Base-by-base conservation (phyloP, 2,113 vertebrate genomes). In the Engystomops pustulosus region DNA sequence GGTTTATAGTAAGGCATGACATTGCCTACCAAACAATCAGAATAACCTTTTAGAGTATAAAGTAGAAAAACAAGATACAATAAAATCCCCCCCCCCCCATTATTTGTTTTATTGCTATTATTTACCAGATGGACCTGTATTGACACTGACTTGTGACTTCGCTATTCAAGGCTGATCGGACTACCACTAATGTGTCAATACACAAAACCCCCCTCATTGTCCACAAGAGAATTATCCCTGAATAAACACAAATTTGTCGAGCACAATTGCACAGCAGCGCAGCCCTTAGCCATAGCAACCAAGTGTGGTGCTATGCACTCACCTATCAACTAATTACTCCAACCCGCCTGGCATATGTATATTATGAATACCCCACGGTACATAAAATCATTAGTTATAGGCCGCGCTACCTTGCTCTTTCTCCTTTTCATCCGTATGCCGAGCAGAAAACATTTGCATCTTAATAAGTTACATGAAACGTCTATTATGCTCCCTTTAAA, bases 101-200 rank as follows among this genome's bases (percentile, higher is more conserved):
- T 78, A 58, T 60, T 60, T n/a, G 51, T 70, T 70, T 51, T 58
- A 38, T 38, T 27, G 18, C 34, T 49, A 71, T 81, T 70, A 81
- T 81, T 81, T 49, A 36, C 20, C 23, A 49, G 67, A 76, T 67
- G 60, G 74, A 78, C 60, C 72, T 69, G 58, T 30, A 78, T 58
- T 84, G 74, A 70, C 74, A 51, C 70, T 75, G 70, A 45, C 70
- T 83, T 65, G 81, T 83, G 81, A 74, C 55, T 75, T 20, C 3
- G 8, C 62, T 6, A 78, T 85, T 78, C 62, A 85, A 70, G 23
- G 75, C 17, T 79, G 62, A 84, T 58, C 62, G 23, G 45, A 55
- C 62, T 79, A 70, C 83, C 45, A 69, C 47, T 85, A 85, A 85
- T 85, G 75, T 85, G 58, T 78, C 83, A 75, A 41, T 79, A 85